Base-by-base conservation (phyloP, 1,140 invertebrate genomes). In the Battus philenor region DNA sequence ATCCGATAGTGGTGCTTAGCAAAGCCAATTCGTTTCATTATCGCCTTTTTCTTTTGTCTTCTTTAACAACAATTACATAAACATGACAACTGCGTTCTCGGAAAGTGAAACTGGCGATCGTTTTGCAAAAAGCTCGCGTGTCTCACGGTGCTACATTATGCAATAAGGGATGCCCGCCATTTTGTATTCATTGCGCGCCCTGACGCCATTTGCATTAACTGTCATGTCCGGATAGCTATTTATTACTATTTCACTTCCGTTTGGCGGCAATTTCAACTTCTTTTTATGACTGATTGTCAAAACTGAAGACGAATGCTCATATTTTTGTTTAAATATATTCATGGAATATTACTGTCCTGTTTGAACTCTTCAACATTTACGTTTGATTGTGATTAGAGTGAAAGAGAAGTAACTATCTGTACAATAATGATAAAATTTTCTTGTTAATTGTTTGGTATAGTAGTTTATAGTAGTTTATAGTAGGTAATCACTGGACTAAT, bases 221-320 rank as follows among this genome's bases (percentile, higher is more conserved):
- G 60, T 59, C 59, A 68, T 66, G 75, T 76, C 70, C 67, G 76
- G 67, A 69, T 77, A 76, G 73, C 74, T 73, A 79, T 78, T n/a
- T n/a, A 79, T 75, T 66, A 62, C 52, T 78, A 59, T 79, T 77
- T 81, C 68, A 78, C 76, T 80, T 82, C 78, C 78, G 76, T 76
- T 65, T 47, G 44, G 34, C 45, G 31, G 50, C 43, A 16, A 36
- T 33, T 6, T 20, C 30, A 32, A 34, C 33, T 12, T 34, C n/a
- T n/a, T n/a, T n/a, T n/a, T n/a, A n/a, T n/a, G n/a, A n/a, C n/a
- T n/a, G n/a, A n/a, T n/a, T n/a, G n/a, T n/a, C n/a, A n/a, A n/a
- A n/a, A n/a, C n/a, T n/a, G n/a, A n/a, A n/a, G n/a, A n/a, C n/a
- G n/a, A n/a, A n/a, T n/a, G n/a, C n/a, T n/a, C n/a, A n/a, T n/a